phyloP scores from a whole-genome alignment of 2,888 invertebrate species.

The Cantharis rustica region DNA sequence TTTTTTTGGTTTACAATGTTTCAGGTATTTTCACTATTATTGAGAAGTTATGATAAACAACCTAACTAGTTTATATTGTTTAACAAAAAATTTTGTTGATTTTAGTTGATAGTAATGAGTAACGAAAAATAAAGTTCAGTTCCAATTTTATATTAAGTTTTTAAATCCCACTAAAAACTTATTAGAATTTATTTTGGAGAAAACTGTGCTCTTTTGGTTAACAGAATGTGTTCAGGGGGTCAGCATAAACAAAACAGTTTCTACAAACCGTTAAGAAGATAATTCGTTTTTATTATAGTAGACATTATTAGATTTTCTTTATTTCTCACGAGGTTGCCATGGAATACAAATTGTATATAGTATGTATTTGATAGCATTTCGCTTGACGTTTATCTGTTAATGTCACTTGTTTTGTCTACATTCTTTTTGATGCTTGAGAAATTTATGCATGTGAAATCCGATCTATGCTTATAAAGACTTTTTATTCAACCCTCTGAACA shows the following conservation, averaged over 20 bases:
- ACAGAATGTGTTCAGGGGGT: not conserved
- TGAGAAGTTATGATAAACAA: no score
- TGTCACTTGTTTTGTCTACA: not conserved
- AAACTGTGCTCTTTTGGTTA: not conserved
- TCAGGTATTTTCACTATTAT: no score
- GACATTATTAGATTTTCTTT: not conserved
- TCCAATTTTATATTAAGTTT: no score
- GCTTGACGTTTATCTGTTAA: not conserved
- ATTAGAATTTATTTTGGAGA: no score
- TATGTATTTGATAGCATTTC: not conserved
- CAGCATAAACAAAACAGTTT: not conserved
- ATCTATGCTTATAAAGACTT: not conserved
- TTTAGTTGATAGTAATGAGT: no score
- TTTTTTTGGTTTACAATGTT: no score
- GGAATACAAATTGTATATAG: not conserved
- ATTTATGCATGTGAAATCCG: not conserved
- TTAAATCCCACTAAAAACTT: no score
- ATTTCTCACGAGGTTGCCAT: not conserved
- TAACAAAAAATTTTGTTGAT: no score
- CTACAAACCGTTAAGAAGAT: not conserved
- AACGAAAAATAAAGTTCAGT: no score
- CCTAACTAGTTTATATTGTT: no score
- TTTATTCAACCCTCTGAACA: not conserved
- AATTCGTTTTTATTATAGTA: not conserved
- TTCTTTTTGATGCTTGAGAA: not conserved